A percentile compares a stretch with the other conserved stretches of the same genome.
phyloP scores from a whole-genome alignment of 1,140 invertebrate species.

The Trachymyrmex septentrionalis region DNA sequence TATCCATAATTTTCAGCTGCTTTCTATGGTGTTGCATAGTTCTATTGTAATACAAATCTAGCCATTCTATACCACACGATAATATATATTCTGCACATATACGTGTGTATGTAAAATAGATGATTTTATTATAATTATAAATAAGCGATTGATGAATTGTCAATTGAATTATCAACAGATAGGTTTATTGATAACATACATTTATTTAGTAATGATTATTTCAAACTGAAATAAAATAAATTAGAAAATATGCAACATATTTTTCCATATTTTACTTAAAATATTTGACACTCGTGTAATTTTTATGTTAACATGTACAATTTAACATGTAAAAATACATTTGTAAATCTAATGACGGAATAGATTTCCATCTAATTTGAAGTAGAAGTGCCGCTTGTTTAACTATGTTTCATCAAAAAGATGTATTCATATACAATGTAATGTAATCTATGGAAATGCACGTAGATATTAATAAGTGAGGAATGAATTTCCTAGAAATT shows the following conservation, averaged over 20 bases:
- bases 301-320: background rate
- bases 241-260: background rate
- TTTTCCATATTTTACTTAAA: background rate
- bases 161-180: background rate
- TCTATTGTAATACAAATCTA: background rate
- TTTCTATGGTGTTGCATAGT: background rate
- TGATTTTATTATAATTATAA: constrained; percentile 12
- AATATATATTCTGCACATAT: background rate
- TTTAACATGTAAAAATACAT: background rate
- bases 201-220: background rate
- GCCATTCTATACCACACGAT: background rate
- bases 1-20: constrained; percentile 17
- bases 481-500: background rate
- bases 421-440: background rate
- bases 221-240: background rate
- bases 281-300: background rate
- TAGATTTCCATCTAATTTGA: background rate
- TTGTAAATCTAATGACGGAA: constrained; percentile 3
- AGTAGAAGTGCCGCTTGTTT: background rate
- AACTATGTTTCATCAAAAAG: background rate
- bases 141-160: background rate
- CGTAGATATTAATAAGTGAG: background rate
- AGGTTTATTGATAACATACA: background rate
- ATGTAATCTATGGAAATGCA: background rate
- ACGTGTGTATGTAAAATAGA: background rate